Base-by-base conservation (phyloP, 2,888 invertebrate species). In the Rosalia funebris region DNA sequence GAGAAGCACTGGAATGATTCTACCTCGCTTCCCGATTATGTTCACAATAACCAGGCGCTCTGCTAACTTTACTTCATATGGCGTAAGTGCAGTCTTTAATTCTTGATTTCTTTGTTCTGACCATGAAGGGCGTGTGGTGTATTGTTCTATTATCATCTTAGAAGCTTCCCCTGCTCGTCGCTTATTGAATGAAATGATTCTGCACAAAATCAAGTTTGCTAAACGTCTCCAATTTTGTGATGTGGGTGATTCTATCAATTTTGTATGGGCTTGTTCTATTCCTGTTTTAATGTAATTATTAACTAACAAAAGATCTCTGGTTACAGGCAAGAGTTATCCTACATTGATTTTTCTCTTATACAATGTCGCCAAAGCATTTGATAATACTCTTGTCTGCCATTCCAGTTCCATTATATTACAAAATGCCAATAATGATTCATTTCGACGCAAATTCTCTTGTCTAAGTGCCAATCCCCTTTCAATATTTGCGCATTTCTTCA, bases 131-230 rank as follows among this genome's bases (percentile, higher is more conserved):
- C 45, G 36, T 9, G 48, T 52, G 9, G 57, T 32, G 37, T 63
- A 66, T 11, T 63, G 50, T 9, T 12, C 2, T 16, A 63, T 14
- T 1, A 61, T 66, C 48, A 63, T 58, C 36, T 39, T 47, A 0
- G 66, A 44, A n/a, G 60, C 45, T 39, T 66, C 63, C 9, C 63
- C 66, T 2, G 36, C 50, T 16, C 66, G 37, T 36, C 61, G 54
- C 58, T 66, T 62, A 39, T 66, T 66, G 34, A 66, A 63, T n/a
- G 63, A 37, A 37, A 66, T 59, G n/a, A 66, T 55, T 25, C 37
- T 46, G 10, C 19, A 5, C 15, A 52, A 14, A 9, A 15, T 32
- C 1, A 46, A 7, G 3, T 42, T 3, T 16, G 61, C 61, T 16
- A 57, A 41, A 19, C 14, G 12, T 3, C 14, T 17, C 47, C 56